These are phyloP conservation scores for Willowsia nigromaculata DNA, from an alignment of 2,888 invertebrate species.

Conservation along the genomic window DNA sequence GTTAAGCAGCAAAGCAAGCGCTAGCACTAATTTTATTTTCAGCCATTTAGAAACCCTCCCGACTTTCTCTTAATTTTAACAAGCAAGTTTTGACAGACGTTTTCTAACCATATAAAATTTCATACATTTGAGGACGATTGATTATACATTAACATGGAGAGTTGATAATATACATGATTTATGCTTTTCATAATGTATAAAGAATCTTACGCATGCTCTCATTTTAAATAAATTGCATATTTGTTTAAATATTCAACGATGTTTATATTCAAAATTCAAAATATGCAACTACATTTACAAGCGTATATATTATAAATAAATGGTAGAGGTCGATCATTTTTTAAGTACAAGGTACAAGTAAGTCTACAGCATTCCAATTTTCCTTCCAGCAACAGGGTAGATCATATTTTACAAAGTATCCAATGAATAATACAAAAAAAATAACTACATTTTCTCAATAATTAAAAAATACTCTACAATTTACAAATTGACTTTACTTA, in stretches of 20 bases:
- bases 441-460: not conserved
- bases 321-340: too few species aligned
- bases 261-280: too few species aligned
- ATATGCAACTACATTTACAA: not conserved
- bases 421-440: not conserved
- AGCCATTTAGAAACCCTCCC: not conserved
- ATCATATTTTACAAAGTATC: not conserved
- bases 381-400: not conserved
- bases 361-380: not conserved
- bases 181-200: too few species aligned
- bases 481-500: slow-evolving; percentile 1
- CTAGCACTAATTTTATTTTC: not conserved
- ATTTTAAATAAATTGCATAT: too few species aligned
- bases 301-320: not conserved
- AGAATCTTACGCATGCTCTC: too few species aligned
- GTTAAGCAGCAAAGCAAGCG: not conserved
- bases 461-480: not conserved
- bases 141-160: too few species aligned
- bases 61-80: too few species aligned
- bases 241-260: too few species aligned
- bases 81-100: not conserved
- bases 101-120: too few species aligned
- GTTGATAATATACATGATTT: too few species aligned
- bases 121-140: not conserved
- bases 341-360: too few species aligned